Evolutionary conservation across 2,113 vertebrate species (phyloP).

Genomic region (Lamprologus callipterus): DNA sequence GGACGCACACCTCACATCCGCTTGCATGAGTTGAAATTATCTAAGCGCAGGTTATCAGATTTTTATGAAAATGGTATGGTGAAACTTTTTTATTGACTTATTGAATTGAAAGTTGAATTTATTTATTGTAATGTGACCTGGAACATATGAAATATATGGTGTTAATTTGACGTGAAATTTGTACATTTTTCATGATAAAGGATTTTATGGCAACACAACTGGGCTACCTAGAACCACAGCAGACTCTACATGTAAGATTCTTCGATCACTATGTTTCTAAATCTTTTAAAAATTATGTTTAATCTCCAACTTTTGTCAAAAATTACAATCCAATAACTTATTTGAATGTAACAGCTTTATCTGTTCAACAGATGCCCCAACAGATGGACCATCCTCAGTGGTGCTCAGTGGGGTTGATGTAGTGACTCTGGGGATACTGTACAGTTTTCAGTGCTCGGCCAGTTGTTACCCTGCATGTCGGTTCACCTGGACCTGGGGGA

Average conservation of each 20-base stretch:
- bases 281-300: background rate
- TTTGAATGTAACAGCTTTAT: background rate
- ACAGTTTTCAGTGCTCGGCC: background rate
- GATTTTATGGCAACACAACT: background rate
- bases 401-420: background rate
- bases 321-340: rapidly evolving
- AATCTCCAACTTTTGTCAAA: background rate
- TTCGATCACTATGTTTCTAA: background rate
- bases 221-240: background rate
- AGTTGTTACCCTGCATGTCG: background rate
- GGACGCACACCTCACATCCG: background rate
- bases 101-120: background rate
- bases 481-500: background rate
- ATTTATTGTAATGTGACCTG: background rate
- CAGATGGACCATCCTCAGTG: background rate
- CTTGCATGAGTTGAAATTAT: background rate
- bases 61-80: background rate
- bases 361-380: background rate
- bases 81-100: background rate
- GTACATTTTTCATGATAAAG: background rate
- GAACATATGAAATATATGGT: background rate
- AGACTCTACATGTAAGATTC: background rate
- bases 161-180: background rate
- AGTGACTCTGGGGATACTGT: background rate
- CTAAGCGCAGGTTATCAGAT: background rate